These are phyloP conservation scores for Palythoa grandis DNA, from an alignment of 92 coral and sea anemone genomes.

Conservation along the genomic window DNA sequence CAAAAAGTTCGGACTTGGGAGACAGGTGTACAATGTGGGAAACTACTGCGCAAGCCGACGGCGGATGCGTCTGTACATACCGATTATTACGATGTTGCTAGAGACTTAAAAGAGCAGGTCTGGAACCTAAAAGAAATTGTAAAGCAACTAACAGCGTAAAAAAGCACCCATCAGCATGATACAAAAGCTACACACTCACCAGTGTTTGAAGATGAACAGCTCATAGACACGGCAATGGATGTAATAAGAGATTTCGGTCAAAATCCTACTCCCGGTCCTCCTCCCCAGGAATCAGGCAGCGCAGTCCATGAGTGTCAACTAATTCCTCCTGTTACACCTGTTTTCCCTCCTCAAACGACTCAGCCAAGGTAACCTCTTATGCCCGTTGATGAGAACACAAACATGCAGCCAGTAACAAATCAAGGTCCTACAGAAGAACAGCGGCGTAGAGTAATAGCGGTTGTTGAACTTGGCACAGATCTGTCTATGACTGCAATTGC, in stretches of 20 bases:
- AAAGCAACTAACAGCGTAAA: not conserved
- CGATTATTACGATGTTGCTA: not conserved
- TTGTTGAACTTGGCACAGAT: not conserved
- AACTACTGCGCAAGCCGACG: not conserved
- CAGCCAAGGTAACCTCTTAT: not conserved
- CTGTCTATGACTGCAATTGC: constrained; percentile 6
- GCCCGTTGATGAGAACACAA: not conserved
- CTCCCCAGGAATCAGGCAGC: not conserved
- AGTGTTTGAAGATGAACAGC: not conserved
- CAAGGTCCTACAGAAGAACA: not conserved
- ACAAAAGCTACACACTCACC: not conserved
- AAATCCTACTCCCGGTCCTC: not conserved
- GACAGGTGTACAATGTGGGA: not conserved
- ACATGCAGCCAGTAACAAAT: not conserved
- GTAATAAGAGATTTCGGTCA: not conserved
- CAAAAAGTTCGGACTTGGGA: not conserved
- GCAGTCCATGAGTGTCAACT: not conserved
- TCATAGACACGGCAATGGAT: constrained; percentile 3
- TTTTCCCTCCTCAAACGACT: not conserved
- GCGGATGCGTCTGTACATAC: not conserved
- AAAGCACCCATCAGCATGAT: not conserved
- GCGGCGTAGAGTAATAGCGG: not conserved
- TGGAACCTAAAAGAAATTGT: not conserved
- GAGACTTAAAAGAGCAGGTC: not conserved
- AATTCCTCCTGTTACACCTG: not conserved